Base-by-base conservation (phyloP, 2,888 invertebrate species). In the Frankliniella intonsa region DNA sequence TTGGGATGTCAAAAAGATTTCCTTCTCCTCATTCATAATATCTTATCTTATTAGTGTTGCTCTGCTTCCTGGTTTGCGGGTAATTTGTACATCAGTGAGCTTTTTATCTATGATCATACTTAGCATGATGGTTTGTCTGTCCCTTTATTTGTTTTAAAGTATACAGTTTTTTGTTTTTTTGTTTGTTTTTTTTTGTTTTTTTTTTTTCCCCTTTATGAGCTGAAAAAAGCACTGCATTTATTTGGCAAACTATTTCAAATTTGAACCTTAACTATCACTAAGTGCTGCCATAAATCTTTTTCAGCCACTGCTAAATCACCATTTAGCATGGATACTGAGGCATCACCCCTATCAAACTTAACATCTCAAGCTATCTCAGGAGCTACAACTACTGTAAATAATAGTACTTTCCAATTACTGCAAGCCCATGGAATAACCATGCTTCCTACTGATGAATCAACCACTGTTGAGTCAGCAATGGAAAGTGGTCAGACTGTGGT, bases 401-500 rank as follows among this genome's bases (percentile, higher is more conserved):
- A 76, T 76, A 76, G 69, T 19, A 89, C 88, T 69, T 87, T 94
- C 84, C 91, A 92, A 87, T 90, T 96, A 88, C 90, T 97, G 83
- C 94, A 95, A 87, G 91, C 92, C 85, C 95, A 96, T 88, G 96
- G 96, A 84, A 95, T 96, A 86, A 93, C 95, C 80, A 93, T 97
- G 92, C 91, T 96, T 87, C 94, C 95, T 81, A 90, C 92, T 38
- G 96, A 96, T 87, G 92, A 93, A 85, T 91, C 89, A 88, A 94
- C 89, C 83, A 90, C 94, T 84, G 92, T 96, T 83, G 93, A 93
- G 84, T 93, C 92, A 83, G 96, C 95, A 55, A 91, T 97, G 87
- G 94, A 95, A 89, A 94, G 93, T 88, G 97, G 97, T 0, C 93
- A 96, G 86, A 94, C 94, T 83, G 92, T 97, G 82, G 93, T 95